Percentiles rank a stretch among this genome's conserved stretches.
These are phyloP conservation scores for Xyrauchen texanus DNA, from an alignment of 2,113 vertebrate genomes.

Conservation along the genomic window DNA sequence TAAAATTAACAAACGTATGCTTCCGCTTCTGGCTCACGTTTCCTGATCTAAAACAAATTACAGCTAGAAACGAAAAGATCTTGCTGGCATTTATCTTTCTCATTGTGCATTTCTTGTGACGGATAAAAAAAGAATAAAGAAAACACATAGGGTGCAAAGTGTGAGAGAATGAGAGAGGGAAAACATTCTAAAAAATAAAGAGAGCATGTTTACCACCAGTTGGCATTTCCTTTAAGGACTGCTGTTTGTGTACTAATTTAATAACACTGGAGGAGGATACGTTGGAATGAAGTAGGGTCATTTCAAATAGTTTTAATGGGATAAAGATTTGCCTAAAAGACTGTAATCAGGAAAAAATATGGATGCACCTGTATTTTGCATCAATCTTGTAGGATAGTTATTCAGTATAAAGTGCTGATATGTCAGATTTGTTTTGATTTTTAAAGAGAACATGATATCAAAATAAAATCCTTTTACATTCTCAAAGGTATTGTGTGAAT, in stretches of 20 bases:
- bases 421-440: too few relatives aligned
- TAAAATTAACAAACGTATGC: slow-evolving; percentile 27
- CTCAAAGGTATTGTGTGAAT: too few relatives aligned
- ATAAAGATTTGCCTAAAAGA: not conserved
- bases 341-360: too few relatives aligned
- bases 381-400: too few relatives aligned
- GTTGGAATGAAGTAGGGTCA: not conserved
- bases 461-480: too few relatives aligned
- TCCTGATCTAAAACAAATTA: slow-evolving; percentile 55
- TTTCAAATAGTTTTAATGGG: slow-evolving; percentile 1
- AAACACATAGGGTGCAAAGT: slow-evolving; percentile 37
- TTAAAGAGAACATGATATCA: too few relatives aligned
- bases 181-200: slow-evolving; percentile 44
- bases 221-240: slow-evolving; percentile 41
- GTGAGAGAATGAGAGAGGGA: slow-evolving; percentile 37
- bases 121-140: slow-evolving; percentile 59
- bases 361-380: too few relatives aligned
- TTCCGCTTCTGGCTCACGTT: slow-evolving; percentile 51
- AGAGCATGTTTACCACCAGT: not conserved
- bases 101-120: slow-evolving; percentile 44
- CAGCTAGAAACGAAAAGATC: slow-evolving; percentile 47
- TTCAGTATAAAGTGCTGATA: too few relatives aligned
- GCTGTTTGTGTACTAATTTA: slow-evolving; percentile 48
- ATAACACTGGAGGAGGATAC: not conserved
- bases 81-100: slow-evolving; percentile 48